Percentiles rank a stretch among this genome's conserved stretches.
phyloP scores from a whole-genome alignment of 2,888 invertebrate genomes.

The Ommatoiulus sabulosus region DNA sequence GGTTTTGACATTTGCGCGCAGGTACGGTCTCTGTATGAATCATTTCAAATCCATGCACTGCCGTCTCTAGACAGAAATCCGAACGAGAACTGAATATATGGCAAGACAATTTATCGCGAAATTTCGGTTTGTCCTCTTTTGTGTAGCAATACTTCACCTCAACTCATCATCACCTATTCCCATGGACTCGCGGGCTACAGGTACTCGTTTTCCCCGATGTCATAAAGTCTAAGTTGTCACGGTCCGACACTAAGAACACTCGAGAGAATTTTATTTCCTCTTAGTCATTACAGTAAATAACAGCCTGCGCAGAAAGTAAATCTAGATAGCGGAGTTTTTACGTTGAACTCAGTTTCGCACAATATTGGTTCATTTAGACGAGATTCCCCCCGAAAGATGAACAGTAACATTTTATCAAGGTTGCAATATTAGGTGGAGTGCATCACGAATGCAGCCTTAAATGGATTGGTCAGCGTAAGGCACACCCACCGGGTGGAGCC shows the following conservation, averaged over 20 bases:
- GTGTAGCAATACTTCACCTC: neutral
- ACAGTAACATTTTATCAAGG: too few species aligned
- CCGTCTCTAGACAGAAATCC: constrained; percentile 1
- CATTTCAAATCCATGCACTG: neutral
- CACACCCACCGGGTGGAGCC: too few species aligned
- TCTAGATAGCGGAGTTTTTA: too few species aligned
- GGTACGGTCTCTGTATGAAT: neutral
- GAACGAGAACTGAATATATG: neutral
- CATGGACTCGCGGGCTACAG: neutral
- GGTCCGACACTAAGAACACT: neutral
- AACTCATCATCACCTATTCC: neutral
- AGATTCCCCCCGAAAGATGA: too few species aligned
- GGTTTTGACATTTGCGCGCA: neutral
- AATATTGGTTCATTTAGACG: too few species aligned
- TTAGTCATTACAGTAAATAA: neutral
- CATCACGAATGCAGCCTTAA: too few species aligned
- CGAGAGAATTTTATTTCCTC: neutral
- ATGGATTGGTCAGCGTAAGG: too few species aligned
- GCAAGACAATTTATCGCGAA: neutral
- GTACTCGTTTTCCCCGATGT: neutral
- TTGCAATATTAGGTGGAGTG: too few species aligned
- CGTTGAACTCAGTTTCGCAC: too few species aligned
- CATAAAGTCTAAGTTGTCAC: neutral
- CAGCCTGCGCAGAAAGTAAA: neutral
- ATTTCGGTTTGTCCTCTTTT: neutral